phyloP scores from a whole-genome alignment of 2,888 invertebrate genomes.

The Hydropsyche betteni region DNA sequence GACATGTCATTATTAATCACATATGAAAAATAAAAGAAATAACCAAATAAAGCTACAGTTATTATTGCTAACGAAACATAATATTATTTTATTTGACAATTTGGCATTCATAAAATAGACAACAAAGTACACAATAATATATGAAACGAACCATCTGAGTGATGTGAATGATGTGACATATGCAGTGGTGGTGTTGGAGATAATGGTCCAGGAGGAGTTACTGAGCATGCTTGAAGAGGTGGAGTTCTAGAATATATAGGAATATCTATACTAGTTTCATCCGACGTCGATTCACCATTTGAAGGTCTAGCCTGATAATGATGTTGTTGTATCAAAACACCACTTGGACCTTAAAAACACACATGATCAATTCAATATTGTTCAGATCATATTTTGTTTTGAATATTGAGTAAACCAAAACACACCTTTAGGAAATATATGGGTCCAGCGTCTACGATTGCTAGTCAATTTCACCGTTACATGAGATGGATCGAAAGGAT shows the following conservation, averaged over 20 bases:
- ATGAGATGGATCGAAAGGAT: conserved; percentile 98
- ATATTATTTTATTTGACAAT: background rate
- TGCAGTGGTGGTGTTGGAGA: conserved; percentile 45
- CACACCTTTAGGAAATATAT: conserved; percentile 93
- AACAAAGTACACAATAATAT: background rate
- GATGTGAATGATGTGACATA: conserved; percentile 36
- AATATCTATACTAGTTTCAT: conserved; percentile 57
- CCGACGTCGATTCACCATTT: conserved; percentile 60
- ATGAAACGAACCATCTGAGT: conserved; percentile 36
- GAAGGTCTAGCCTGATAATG: conserved; percentile 88
- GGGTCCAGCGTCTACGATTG: conserved; percentile 95
- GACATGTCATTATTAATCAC: background rate
- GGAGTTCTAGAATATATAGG: conserved; percentile 48
- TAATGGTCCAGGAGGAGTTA: conserved; percentile 37
- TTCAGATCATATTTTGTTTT: background rate
- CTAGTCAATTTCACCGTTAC: conserved; percentile 96
- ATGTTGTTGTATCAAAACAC: conserved; percentile 91
- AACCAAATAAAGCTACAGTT: too few species aligned
- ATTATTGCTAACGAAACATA: background rate
- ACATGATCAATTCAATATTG: background rate
- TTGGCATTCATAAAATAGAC: background rate
- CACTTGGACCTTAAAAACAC: conserved; percentile 77
- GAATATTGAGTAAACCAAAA: conserved; percentile 9
- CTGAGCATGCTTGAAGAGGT: conserved; percentile 53
- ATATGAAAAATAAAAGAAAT: too few species aligned